These are phyloP conservation scores for Asobara japonica DNA, from an alignment of 1,140 invertebrate species.

Conservation along the genomic window DNA sequence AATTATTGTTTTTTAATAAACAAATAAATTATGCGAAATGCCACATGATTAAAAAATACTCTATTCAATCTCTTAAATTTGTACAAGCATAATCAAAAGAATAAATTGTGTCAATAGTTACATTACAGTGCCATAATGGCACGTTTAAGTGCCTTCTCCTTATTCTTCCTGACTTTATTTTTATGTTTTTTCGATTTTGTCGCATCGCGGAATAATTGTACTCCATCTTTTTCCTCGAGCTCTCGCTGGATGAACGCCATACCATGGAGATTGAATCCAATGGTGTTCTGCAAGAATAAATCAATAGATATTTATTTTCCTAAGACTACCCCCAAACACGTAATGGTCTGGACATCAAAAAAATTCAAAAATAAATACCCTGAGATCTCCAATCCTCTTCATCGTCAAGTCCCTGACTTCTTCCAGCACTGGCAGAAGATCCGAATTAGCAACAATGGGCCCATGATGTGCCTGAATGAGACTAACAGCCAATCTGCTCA, in stretches of 20 bases:
- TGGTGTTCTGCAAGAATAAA: conserved; percentile 74
- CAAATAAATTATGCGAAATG: too few species aligned
- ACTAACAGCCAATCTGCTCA: conserved; percentile 80
- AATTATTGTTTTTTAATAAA: too few species aligned
- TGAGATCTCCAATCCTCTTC: conserved; percentile 70
- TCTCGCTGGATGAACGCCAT: conserved; percentile 80
- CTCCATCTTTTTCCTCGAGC: conserved; percentile 82
- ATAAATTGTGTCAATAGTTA: neutral
- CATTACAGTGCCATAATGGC: conserved; percentile 67
- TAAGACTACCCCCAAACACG: too few species aligned
- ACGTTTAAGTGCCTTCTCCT: conserved; percentile 76
- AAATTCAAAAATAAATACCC: conserved; percentile 67
- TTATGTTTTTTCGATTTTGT: conserved; percentile 73
- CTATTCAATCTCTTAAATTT: neutral
- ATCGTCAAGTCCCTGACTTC: conserved; percentile 72
- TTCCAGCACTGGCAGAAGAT: conserved; percentile 76
- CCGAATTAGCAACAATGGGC: conserved; percentile 77
- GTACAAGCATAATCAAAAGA: neutral
- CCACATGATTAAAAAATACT: neutral
- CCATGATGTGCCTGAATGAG: conserved; percentile 87
- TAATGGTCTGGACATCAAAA: too few species aligned
- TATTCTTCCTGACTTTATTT: conserved; percentile 75
- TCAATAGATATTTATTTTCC: neutral
- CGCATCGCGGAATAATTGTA: conserved; percentile 86
- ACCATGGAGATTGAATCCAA: conserved; percentile 90